Evolutionary conservation across 1,140 invertebrate genomes (phyloP).

Genomic region (Ylistrum balloti): DNA sequence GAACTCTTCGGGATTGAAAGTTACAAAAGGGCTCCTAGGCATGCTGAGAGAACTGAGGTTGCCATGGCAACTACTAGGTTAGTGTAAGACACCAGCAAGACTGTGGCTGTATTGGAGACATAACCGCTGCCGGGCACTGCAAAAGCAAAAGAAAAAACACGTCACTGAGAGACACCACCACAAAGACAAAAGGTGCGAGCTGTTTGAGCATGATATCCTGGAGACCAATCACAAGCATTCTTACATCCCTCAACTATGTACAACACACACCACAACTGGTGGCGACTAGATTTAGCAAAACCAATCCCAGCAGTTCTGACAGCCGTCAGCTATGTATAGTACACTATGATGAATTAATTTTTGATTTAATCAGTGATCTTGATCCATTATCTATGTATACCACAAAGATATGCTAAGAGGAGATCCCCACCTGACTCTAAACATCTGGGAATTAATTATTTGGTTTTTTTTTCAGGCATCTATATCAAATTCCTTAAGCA

Average conservation of each 20-base stretch:
- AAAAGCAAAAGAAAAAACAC: slow-evolving; percentile 40
- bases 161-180: slow-evolving; percentile 37
- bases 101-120: slow-evolving; percentile 17
- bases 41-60: slow-evolving; percentile 37
- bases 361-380: too few relatives aligned
- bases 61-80: slow-evolving; percentile 31
- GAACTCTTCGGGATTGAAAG: slow-evolving; percentile 38
- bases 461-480: too few relatives aligned
- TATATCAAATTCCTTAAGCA: too few relatives aligned
- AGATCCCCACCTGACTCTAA: too few relatives aligned
- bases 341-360: too few relatives aligned
- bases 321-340: too few relatives aligned
- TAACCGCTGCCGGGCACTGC: background rate
- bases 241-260: background rate
- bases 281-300: background rate
- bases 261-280: background rate
- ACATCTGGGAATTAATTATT: too few relatives aligned
- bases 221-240: background rate
- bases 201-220: slow-evolving; percentile 14
- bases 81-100: slow-evolving; percentile 8
- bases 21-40: slow-evolving; percentile 37
- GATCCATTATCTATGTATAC: too few relatives aligned
- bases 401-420: too few relatives aligned
- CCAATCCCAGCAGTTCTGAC: too few relatives aligned
- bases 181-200: slow-evolving; percentile 33